These are phyloP conservation scores for Congeria kusceri DNA, from an alignment of 2,888 invertebrate species.

Conservation along the genomic window DNA sequence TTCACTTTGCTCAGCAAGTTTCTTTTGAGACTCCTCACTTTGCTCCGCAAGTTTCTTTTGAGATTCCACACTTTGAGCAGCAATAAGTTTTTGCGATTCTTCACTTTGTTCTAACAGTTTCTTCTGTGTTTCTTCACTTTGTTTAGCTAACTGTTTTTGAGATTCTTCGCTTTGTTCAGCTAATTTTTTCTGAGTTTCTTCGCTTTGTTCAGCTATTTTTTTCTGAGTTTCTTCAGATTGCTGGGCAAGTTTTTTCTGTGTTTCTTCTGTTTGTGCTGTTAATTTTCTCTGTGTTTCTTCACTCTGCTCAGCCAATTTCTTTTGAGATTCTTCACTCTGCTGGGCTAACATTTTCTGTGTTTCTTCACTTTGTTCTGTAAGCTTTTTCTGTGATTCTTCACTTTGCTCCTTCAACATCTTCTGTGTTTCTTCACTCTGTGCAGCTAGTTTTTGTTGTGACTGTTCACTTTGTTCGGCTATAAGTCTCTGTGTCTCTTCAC, in stretches of 20 bases:
- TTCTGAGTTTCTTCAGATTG: constrained; percentile 29
- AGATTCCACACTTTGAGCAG: constrained; percentile 36
- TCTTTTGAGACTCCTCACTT: constrained; percentile 39
- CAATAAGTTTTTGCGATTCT: constrained; percentile 23
- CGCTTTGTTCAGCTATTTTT: constrained; percentile 50
- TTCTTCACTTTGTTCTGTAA: constrained; percentile 20
- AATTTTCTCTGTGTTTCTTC: constrained; percentile 37
- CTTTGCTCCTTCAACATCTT: constrained; percentile 39
- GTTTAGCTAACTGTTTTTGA: constrained; percentile 37
- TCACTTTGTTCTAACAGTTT: constrained; percentile 30
- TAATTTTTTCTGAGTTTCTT: constrained; percentile 41
- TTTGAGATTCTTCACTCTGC: constrained; percentile 47
- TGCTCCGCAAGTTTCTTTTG: constrained; percentile 51
- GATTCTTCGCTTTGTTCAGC: constrained; percentile 55
- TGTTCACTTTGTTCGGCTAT: constrained; percentile 33
- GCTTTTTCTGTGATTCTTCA: constrained; percentile 32
- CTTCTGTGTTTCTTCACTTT: constrained; percentile 42
- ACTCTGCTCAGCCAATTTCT: constrained; percentile 33
- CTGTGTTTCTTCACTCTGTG: constrained; percentile 30
- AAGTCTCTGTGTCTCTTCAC: constrained; percentile 33
- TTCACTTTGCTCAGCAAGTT: constrained; percentile 36
- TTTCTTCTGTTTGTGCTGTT: background rate
- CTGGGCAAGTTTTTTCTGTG: constrained; percentile 22
- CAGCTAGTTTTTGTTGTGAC: constrained; percentile 20
- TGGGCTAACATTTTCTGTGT: constrained; percentile 53